Conservation (phyloP, 2,888 invertebrate species). For the Kryphioiulus occultus region DNA sequence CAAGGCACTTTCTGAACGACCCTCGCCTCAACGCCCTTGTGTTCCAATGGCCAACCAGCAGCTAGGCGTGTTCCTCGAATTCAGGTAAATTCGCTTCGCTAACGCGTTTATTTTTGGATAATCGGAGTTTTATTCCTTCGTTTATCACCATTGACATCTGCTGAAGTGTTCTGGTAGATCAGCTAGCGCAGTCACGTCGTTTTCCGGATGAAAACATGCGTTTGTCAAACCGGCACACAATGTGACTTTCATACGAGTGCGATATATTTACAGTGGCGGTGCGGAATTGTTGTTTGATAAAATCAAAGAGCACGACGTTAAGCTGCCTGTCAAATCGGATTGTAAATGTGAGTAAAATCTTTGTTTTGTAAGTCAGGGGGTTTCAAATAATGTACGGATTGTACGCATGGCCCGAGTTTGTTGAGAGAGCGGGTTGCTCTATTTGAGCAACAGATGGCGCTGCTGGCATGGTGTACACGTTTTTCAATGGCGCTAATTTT, state of each 20-base stretch:
- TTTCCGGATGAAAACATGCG: background rate
- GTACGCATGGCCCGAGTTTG: too few relatives aligned
- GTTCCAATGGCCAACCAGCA: background rate
- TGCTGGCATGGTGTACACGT: background rate
- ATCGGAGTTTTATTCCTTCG: background rate
- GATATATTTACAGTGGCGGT: slow-evolving; percentile 74
- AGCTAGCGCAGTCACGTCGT: background rate
- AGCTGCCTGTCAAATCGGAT: slow-evolving; percentile 66
- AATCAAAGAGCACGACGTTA: slow-evolving; percentile 74
- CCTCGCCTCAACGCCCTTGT: background rate
- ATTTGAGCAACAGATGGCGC: background rate
- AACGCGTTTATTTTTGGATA: background rate
- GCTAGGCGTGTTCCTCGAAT: background rate
- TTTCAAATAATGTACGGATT: too few relatives aligned
- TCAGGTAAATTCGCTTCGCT: background rate
- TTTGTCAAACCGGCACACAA: background rate
- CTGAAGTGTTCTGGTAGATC: background rate
- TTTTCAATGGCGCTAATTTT: background rate
- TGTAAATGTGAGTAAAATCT: background rate
- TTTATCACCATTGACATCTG: background rate
- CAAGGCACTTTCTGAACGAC: background rate
- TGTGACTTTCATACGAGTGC: background rate
- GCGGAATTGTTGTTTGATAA: slow-evolving; percentile 90
- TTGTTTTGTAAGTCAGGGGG: background rate
- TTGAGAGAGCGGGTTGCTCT: background rate